phyloP scores from a whole-genome alignment of 35 echinoderm and acorn worm genomes.

The Ophioderma brevispina region DNA sequence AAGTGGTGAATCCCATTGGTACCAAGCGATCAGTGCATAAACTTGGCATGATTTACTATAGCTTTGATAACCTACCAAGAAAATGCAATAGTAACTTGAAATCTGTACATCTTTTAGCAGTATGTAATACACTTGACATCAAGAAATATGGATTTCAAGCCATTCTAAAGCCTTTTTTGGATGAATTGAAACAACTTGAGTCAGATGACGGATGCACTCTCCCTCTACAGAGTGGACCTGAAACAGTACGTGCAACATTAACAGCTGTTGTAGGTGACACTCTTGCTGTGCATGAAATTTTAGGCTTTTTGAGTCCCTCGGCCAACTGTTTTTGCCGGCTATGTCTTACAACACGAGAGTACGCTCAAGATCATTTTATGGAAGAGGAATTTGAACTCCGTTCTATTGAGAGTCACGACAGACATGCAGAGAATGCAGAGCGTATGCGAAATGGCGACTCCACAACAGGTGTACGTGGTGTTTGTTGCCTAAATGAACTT shows the following conservation, averaged over 20 bases:
- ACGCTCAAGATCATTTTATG: constrained; percentile 29
- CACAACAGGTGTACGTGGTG: constrained; percentile 34
- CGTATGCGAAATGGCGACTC: constrained; percentile 21
- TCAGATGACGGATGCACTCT: constrained; percentile 20
- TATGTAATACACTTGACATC: constrained; percentile 44
- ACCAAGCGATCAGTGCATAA: constrained; percentile 57
- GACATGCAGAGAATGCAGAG: background rate
- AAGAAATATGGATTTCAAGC: constrained; percentile 65
- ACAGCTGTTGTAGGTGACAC: constrained; percentile 42
- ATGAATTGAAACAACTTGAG: constrained; percentile 58
- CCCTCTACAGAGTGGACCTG: background rate
- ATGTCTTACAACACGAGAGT: constrained; percentile 27
- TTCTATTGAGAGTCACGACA: constrained; percentile 61
- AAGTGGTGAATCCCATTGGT: too few species aligned
- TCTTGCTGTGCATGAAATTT: constrained; percentile 61
- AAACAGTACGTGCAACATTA: constrained; percentile 32
- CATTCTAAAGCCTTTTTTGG: constrained; percentile 36
- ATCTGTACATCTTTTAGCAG: constrained; percentile 31
- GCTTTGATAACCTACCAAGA: constrained; percentile 50
- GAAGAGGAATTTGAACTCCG: constrained; percentile 52
- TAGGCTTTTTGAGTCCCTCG: constrained; percentile 57
- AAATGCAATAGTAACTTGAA: constrained; percentile 30
- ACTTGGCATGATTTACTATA: constrained; percentile 70
- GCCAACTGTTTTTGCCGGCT: constrained; percentile 45
- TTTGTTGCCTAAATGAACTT: constrained; percentile 35